Percentiles rank a stretch among this genome's conserved stretches.
These are phyloP conservation scores for Proterorhinus semilunaris DNA, from an alignment of 2,113 vertebrate species.

Conservation along the genomic window DNA sequence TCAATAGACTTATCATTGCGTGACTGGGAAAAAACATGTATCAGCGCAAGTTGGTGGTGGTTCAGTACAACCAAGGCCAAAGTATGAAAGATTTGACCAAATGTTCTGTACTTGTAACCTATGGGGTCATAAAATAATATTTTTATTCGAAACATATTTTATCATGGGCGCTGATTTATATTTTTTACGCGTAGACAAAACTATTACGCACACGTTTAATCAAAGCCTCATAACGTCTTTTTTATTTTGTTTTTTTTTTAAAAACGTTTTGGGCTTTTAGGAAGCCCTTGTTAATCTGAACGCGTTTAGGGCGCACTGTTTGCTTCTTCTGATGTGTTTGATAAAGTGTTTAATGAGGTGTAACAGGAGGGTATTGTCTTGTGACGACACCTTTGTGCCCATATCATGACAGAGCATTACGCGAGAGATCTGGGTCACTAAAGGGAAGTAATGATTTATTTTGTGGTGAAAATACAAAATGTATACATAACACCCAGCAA, in stretches of 20 bases:
- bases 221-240: not conserved
- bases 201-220: not conserved
- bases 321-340: slow-evolving; percentile 10
- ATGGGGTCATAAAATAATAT: no score
- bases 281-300: not conserved
- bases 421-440: not conserved
- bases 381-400: slow-evolving; percentile 3
- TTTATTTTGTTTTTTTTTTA: no score
- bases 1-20: no score
- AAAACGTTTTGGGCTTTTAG: not conserved
- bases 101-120: no score
- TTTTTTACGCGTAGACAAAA: no score
- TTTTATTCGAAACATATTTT: no score
- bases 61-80: no score
- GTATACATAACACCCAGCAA: not conserved
- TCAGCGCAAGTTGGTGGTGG: no score
- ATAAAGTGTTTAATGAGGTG: slow-evolving; percentile 12
- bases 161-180: no score
- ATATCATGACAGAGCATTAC: slow-evolving; percentile 4
- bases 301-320: not conserved
- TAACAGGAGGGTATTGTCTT: slow-evolving; percentile 2
- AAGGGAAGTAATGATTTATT: not conserved
- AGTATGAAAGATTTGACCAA: no score
- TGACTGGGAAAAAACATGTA: no score
- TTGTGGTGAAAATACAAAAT: not conserved